These are phyloP conservation scores for Pseudobourletiella spinata DNA, from an alignment of 1,140 invertebrate species.

Conservation along the genomic window DNA sequence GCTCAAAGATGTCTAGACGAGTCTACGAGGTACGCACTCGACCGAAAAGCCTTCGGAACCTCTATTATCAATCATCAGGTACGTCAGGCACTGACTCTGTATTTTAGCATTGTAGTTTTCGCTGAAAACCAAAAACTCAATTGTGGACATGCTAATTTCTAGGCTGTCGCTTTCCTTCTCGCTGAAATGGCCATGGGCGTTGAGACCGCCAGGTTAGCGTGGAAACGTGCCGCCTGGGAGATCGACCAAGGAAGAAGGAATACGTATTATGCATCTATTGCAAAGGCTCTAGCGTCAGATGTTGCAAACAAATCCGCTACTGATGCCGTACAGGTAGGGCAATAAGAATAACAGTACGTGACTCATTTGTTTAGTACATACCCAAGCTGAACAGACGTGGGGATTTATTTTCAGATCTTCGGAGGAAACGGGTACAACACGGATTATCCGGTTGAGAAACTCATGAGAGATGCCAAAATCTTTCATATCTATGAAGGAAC, in stretches of 20 bases:
- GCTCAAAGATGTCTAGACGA: constrained; percentile 86
- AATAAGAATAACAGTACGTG: not conserved
- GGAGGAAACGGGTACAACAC: constrained; percentile 97
- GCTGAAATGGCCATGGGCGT: constrained; percentile 86
- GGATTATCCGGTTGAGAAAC: constrained; percentile 96
- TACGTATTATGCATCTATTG: constrained; percentile 81
- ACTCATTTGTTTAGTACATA: not conserved
- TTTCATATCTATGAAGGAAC: constrained; percentile 98
- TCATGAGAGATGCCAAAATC: constrained; percentile 99
- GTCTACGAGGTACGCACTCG: constrained; percentile 83
- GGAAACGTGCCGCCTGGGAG: constrained; percentile 89
- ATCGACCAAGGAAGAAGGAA: constrained; percentile 75
- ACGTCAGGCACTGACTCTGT: too few relatives aligned
- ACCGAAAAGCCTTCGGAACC: constrained; percentile 89
- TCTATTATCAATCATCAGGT: constrained; percentile 67
- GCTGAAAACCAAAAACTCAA: too few relatives aligned
- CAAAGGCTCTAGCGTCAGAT: constrained; percentile 85
- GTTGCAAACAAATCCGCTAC: constrained; percentile 88
- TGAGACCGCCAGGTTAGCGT: constrained; percentile 82
- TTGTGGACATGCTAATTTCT: too few relatives aligned
- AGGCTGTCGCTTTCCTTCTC: constrained; percentile 40
- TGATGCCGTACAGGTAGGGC: constrained; percentile 69
- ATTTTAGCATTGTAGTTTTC: too few relatives aligned
- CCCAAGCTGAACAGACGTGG: too few relatives aligned
- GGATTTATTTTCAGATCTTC: constrained; percentile 60